Base-by-base conservation (phyloP, 1,140 invertebrate genomes). In the Bicyclus anynana region DNA sequence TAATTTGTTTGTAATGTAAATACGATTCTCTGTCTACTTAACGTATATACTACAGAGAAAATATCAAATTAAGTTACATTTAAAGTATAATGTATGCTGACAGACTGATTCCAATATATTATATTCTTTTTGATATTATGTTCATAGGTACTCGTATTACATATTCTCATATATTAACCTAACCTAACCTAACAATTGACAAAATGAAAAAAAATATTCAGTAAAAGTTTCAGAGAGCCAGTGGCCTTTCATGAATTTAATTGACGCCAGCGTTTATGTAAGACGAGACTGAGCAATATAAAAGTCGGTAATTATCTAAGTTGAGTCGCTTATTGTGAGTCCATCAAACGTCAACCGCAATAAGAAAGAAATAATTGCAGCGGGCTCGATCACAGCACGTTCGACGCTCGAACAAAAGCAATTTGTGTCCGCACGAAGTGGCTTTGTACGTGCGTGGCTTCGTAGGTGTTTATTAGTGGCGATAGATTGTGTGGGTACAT, bases 391-490 rank as follows among this genome's bases (percentile, higher is more conserved):
- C 73, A 72, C 62, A 69, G 70, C 80, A 78, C 79, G 74, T 84
- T 72, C 79, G 65, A 66, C 35, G 44, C 57, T 62, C 64, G 75
- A 84, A 86, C 83, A 84, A 86, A 86, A 82, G 76, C 80, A 83
- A 86, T 86, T 84, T 86, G 78, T 86, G 83, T 83, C 72, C 76
- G 76, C 80, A 84, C 76, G 77, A 69, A 82, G 72, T 74, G 76
- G 66, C 65, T 72, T 70, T 62, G 80, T 83, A 83, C 80, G 77
- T 86, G 83, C 73, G 75, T 76, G 44, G 77, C 77, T 61, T 83
- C 66, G 66, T 77, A 84, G 79, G 77, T 77, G 80, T 83, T 81
- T 85, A 85, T 85, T 83, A 85, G 67, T 64, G 72, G 54, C 67
- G 42, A 64, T 64, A 49, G 60, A 61, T 67, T 69, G 54, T 62